phyloP scores from a whole-genome alignment of 1,140 invertebrate genomes.

The Drosophila carrolli region DNA sequence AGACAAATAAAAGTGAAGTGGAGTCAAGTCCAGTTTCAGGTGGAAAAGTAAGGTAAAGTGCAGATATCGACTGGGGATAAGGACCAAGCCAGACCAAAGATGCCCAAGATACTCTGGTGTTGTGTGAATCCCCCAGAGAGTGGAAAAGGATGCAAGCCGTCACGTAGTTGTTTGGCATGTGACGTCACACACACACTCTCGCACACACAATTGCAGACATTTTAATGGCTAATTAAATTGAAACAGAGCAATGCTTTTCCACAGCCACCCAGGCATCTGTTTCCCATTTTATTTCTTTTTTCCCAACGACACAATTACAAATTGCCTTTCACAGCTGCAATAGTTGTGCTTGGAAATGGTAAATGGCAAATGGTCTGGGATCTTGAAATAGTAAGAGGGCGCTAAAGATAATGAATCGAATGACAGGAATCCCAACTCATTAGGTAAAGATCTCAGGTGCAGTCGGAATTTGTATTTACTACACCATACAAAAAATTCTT shows the following conservation, averaged over 20 bases:
- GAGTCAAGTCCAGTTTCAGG: slow-evolving; percentile 34
- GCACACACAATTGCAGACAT: slow-evolving; percentile 49
- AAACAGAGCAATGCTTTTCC: slow-evolving; percentile 59
- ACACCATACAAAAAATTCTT: not conserved
- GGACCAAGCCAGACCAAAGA: slow-evolving; percentile 12
- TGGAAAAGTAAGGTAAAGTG: slow-evolving; percentile 21
- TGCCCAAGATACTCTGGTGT: slow-evolving; percentile 26
- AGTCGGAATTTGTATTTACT: slow-evolving; percentile 7
- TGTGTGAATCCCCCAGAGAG: slow-evolving; percentile 24
- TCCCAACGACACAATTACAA: slow-evolving; percentile 77
- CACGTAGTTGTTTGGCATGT: slow-evolving; percentile 76
- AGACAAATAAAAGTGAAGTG: slow-evolving; percentile 60
- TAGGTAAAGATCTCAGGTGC: slow-evolving; percentile 23
- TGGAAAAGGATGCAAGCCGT: slow-evolving; percentile 56
- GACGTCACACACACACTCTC: slow-evolving; percentile 63
- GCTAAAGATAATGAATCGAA: slow-evolving; percentile 46
- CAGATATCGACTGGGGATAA: slow-evolving; percentile 27
- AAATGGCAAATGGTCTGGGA: slow-evolving; percentile 24
- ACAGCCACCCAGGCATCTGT: slow-evolving; percentile 33
- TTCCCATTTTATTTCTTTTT: slow-evolving; percentile 11
- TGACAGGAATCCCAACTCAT: slow-evolving; percentile 33
- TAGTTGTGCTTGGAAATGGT: slow-evolving; percentile 40
- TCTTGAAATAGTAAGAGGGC: slow-evolving; percentile 29
- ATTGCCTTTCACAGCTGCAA: slow-evolving; percentile 69
- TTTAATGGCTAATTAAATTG: slow-evolving; percentile 83